phyloP scores from a whole-genome alignment of 2,797 vertebrate genomes.

The Mormyrus proboscirostris region DNA sequence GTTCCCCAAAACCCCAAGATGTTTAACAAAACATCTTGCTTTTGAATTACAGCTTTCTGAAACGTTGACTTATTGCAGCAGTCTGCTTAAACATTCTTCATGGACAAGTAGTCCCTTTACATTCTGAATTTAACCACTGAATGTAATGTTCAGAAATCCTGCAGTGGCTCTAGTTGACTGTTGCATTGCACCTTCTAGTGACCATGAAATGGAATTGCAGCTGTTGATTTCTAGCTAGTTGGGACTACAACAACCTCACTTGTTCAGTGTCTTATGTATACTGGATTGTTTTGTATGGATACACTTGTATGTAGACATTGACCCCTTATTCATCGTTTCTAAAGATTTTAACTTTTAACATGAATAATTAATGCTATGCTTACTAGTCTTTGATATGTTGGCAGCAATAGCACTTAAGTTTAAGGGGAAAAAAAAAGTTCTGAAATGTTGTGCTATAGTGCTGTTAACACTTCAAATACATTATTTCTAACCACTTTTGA shows the following conservation, averaged over 20 bases:
- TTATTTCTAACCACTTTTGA: neutral
- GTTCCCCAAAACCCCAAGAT: neutral
- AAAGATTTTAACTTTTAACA: neutral
- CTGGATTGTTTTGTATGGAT: neutral
- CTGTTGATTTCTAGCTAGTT: neutral
- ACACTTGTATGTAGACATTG: neutral
- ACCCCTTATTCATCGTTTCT: neutral
- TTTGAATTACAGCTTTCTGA: neutral
- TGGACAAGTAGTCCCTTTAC: neutral
- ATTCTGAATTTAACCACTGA: no score
- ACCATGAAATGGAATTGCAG: neutral
- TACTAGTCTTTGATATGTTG: neutral
- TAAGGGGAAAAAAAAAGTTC: neutral
- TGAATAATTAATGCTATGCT: neutral
- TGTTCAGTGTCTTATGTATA: neutral
- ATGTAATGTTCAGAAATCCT: neutral
- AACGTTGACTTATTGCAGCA: neutral
- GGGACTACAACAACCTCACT: neutral
- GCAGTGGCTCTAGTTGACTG: neutral
- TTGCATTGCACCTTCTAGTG: slow-evolving; percentile 19
- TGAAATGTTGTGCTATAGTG: neutral
- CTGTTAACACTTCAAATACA: neutral
- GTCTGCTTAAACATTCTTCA: neutral
- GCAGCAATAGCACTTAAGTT: neutral
- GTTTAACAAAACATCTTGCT: neutral